Evolutionary conservation across 2,888 invertebrate species (phyloP), one percentile per base, ranked within the genome.

Genomic region (Electrophaes corylata): DNA sequence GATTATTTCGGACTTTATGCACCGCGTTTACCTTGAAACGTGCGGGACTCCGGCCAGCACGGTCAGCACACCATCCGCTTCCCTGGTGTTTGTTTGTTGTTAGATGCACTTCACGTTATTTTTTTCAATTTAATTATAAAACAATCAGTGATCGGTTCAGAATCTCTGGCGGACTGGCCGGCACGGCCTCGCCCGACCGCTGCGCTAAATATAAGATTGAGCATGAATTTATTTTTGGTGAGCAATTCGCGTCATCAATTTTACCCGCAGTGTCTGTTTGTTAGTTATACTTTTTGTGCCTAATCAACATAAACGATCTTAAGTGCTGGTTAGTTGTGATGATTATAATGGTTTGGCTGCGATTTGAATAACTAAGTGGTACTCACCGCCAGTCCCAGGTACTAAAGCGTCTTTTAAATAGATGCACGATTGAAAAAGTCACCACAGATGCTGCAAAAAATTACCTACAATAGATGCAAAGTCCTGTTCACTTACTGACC

Each of bases 141-240:
- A 84, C 75, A 81, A 88, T 90, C 82, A 77, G 82, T 76, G 86
- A 85, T 85, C 91, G 81, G 83, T 78, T 82, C 85, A 84, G 83
- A 88, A 84, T 84, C 91, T 83, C 84, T 75, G 88, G 84, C 83
- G 83, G 87, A 91, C 91, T 91, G 91, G 79, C 84, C 76, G 81
- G 71, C 79, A 72, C 82, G 79, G 78, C 83, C 83, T 76, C 77
- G 81, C 82, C 78, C 78, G 84, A 81, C 84, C 88, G 84, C 80
- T 84, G 88, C 73, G 86, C 92, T 92, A 92, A 92, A 92, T 91
- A 91, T 92, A 92, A 84, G 74, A 86, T 83, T 83, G 89, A 87
- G 90, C 88, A 81, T 90, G 81, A 80, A 88, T 88, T 86, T 92
- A 92, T 92, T 92, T 91, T 88, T 72, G 86, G 89, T 82, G 73